Conservation (phyloP, 2,113 vertebrate species). For the Percina caprodes region DNA sequence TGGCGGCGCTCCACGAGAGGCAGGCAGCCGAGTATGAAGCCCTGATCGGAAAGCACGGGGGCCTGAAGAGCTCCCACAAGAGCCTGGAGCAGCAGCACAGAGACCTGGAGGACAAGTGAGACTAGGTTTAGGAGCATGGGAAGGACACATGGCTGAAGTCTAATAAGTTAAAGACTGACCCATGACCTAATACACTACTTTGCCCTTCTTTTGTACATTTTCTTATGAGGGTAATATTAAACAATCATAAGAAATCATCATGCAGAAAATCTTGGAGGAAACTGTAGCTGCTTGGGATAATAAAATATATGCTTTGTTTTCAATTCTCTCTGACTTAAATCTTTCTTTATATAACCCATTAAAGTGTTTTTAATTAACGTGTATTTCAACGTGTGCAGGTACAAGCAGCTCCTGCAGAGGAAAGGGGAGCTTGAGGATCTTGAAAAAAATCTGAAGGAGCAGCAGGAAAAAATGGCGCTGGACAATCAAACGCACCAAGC, state of each 20-base stretch:
- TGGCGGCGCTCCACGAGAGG: slow-evolving; percentile 94
- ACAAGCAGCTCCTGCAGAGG: slow-evolving; percentile 94
- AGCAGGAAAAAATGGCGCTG: slow-evolving; percentile 93
- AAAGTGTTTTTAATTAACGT: not conserved
- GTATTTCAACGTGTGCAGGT: slow-evolving; percentile 78
- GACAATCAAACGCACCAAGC: slow-evolving; percentile 90
- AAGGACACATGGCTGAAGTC: slow-evolving; percentile 39
- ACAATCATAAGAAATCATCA: not conserved
- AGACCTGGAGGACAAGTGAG: slow-evolving; percentile 94
- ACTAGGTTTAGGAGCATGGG: slow-evolving; percentile 8
- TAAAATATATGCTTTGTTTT: not conserved
- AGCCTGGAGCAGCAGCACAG: slow-evolving; percentile 95
- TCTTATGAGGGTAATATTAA: not conserved
- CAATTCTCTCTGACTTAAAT: not conserved
- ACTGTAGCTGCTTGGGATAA: not conserved
- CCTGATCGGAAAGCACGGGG: slow-evolving; percentile 94
- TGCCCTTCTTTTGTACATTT: not conserved
- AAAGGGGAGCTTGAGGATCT: slow-evolving; percentile 94
- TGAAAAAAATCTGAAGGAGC: slow-evolving; percentile 90
- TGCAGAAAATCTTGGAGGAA: not conserved
- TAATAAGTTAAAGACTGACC: not conserved
- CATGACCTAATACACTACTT: not conserved
- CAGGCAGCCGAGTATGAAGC: slow-evolving; percentile 94
- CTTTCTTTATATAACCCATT: not conserved
- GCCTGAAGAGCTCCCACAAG: slow-evolving; percentile 92